phyloP scores from a whole-genome alignment of 2,113 vertebrate species.

The Phalacrocorax pelagicus region DNA sequence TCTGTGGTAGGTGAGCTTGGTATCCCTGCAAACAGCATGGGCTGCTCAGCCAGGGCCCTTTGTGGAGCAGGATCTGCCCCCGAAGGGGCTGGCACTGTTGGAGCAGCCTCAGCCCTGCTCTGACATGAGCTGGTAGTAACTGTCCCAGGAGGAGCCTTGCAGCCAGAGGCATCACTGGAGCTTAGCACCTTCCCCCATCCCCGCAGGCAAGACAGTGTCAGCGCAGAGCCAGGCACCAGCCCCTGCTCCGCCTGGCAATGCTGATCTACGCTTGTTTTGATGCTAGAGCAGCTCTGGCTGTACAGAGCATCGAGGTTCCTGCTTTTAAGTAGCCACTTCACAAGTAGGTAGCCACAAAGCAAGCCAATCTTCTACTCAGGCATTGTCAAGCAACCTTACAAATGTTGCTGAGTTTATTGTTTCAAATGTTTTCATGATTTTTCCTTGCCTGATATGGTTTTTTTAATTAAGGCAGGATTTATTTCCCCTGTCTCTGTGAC shows the following conservation, averaged over 20 bases:
- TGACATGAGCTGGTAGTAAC: neutral
- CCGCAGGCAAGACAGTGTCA: fast-evolving
- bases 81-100: neutral
- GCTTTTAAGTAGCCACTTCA: neutral
- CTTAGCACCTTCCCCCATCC: neutral
- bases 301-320: neutral
- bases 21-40: neutral
- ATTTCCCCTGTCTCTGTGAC: neutral
- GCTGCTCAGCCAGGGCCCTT: neutral
- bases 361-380: neutral
- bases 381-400: neutral
- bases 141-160: neutral
- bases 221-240: neutral
- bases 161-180: neutral
- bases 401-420: neutral
- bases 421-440: neutral
- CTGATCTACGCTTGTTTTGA: neutral
- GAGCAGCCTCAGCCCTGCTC: neutral
- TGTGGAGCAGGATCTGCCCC: neutral
- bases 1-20: neutral
- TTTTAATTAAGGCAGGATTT: neutral
- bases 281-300: neutral
- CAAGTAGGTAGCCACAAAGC: neutral
- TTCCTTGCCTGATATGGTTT: neutral
- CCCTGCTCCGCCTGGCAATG: neutral